Base-by-base conservation (phyloP, 2,113 vertebrate species). In the Tichodroma muraria region DNA sequence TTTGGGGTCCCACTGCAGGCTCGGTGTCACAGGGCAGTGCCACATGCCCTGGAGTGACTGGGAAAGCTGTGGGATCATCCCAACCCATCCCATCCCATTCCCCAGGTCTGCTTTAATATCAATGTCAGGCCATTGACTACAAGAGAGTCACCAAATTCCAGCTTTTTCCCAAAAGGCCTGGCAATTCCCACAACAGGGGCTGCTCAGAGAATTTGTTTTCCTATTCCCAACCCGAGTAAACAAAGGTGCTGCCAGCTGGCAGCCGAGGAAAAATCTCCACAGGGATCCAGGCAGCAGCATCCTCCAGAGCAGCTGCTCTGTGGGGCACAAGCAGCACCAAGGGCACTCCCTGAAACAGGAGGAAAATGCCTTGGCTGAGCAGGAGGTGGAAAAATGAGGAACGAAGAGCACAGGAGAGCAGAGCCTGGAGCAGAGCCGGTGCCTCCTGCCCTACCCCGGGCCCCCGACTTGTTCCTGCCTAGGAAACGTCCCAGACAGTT, bases 231-330 rank as follows among this genome's bases (percentile, higher is more conserved):
- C 10, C 25, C 42, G 33, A 71, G 3, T 5, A 40, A 63, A 84
- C 13, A 66, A 45, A 45, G 68, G 49, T 70, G 12, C 19, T 73
- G 80, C 77, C 92, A 86, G 66, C 61, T 88, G 76, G 57, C 25
- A 88, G 1, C 5, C 1, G 5, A 37, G 31, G 37, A 24, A 22
- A 11, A 31, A 3, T 13, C 50, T 70, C 15, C 44, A 1, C 5
- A 1, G 38, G 42, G 57, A 45, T 33, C 13, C 76, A 83, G 7
- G 14, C 76, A 83, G 33, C 37, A 92, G 28, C 38, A 22, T 15
- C 66, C 72, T 77, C 22, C 13, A 33, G 23, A 53, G 5, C 44
- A 44, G 27, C 21, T 44, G 24, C 13, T 68, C 53, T n/a, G 38
- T 15, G 71, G 24, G 38, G 10, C 40, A 37, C 24, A 16, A 38